Conservation (phyloP, 2,797 vertebrate genomes). For the Scarus forsteni region DNA sequence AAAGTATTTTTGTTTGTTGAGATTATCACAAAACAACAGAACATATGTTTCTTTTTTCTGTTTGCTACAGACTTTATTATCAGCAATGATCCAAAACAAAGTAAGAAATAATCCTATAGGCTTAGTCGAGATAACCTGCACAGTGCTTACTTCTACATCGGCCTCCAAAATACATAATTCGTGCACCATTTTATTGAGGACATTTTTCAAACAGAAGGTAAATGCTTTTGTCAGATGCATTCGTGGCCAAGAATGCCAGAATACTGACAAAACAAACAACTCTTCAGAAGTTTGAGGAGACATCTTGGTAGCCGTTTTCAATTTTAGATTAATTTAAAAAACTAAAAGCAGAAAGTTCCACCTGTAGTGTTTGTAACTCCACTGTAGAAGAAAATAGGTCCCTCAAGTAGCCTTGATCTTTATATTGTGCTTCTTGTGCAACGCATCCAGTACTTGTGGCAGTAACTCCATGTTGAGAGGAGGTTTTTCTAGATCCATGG, state of each 20-base stretch:
- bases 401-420: conserved; percentile 79
- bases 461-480: conserved; percentile 79
- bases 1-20: no score
- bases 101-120: no score
- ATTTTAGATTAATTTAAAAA: conserved; percentile 9
- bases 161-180: no score
- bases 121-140: no score
- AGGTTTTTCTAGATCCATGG: conserved; percentile 51
- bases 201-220: conserved; percentile 9
- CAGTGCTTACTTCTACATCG: no score
- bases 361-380: conserved; percentile 13
- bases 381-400: neutral
- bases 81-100: no score
- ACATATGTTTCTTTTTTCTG: no score
- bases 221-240: conserved; percentile 2
- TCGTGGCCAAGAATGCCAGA: neutral
- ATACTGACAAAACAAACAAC: no score
- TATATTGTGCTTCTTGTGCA: conserved; percentile 82
- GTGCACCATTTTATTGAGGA: neutral
- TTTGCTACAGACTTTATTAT: no score
- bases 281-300: neutral
- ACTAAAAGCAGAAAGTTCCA: neutral
- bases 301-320: neutral
- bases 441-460: conserved; percentile 79
- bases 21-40: no score